Evolutionary conservation across 2,797 vertebrate species (phyloP).

Genomic region (Phaenicophaeus curvirostris): DNA sequence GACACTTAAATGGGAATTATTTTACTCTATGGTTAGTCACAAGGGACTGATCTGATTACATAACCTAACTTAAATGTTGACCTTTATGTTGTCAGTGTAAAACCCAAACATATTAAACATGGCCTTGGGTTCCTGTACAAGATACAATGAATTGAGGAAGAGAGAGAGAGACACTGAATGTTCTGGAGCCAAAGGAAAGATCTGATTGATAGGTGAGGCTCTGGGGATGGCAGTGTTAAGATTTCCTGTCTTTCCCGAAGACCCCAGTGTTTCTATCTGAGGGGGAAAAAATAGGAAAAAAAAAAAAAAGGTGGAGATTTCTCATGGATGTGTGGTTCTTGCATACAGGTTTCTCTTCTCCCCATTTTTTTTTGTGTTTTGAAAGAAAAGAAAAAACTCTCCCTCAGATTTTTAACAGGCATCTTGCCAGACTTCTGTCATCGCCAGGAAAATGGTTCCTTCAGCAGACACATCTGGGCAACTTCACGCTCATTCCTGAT

Average conservation of each 20-base stretch:
- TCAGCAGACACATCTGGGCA: conserved; percentile 60
- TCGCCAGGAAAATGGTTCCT: conserved; percentile 38
- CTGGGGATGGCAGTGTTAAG: background rate
- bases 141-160: conserved; percentile 40
- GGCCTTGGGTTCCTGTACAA: conserved; percentile 59
- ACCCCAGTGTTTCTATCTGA: background rate
- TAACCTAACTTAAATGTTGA: conserved; percentile 19
- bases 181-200: conserved; percentile 10
- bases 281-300: background rate
- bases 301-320: background rate
- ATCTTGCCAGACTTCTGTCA: conserved; percentile 58
- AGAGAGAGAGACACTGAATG: background rate
- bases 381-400: rapidly evolving
- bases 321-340: background rate
- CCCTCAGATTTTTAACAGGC: background rate
- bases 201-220: conserved; percentile 29
- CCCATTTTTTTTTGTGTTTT: background rate
- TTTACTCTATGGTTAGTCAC: background rate
- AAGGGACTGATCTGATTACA: background rate
- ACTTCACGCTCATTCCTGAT: conserved; percentile 17
- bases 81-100: conserved; percentile 22
- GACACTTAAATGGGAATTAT: conserved; percentile 44
- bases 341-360: background rate
- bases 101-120: conserved; percentile 65
- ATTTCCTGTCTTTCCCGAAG: background rate